phyloP scores from a whole-genome alignment of 2,797 vertebrate species.

The Anguilla obscura region DNA sequence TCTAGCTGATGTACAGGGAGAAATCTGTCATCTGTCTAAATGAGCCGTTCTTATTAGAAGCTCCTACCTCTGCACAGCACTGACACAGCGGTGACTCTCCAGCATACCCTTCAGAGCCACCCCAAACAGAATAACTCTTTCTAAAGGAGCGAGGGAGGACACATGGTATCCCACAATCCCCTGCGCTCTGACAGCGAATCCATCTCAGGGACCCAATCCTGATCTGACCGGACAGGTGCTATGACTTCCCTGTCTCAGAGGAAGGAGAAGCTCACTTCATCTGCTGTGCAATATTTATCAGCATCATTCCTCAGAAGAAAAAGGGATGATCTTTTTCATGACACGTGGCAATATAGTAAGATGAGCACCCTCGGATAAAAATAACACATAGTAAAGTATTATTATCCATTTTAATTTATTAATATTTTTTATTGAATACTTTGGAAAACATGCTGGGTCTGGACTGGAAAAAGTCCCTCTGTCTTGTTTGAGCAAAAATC shows the following conservation, averaged over 20 bases:
- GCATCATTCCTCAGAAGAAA: neutral
- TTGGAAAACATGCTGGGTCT: no score
- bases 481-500: neutral
- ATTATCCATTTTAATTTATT: no score
- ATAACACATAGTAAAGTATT: no score
- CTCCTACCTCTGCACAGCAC: neutral
- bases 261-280: neutral
- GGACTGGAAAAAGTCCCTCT: neutral
- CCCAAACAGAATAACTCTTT: neutral
- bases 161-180: no score
- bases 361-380: no score
- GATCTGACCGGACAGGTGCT: neutral
- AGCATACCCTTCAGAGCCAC: neutral
- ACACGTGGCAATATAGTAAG: no score
- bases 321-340: no score
- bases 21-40: neutral
- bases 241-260: no score
- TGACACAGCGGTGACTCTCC: neutral
- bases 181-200: neutral
- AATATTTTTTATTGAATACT: no score
- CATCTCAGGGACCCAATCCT: neutral
- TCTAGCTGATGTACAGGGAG: neutral
- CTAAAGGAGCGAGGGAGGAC: no score
- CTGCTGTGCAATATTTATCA: neutral
- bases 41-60: neutral